Conservation (phyloP, 2,113 vertebrate species). For the Heloderma charlesbogerti region DNA sequence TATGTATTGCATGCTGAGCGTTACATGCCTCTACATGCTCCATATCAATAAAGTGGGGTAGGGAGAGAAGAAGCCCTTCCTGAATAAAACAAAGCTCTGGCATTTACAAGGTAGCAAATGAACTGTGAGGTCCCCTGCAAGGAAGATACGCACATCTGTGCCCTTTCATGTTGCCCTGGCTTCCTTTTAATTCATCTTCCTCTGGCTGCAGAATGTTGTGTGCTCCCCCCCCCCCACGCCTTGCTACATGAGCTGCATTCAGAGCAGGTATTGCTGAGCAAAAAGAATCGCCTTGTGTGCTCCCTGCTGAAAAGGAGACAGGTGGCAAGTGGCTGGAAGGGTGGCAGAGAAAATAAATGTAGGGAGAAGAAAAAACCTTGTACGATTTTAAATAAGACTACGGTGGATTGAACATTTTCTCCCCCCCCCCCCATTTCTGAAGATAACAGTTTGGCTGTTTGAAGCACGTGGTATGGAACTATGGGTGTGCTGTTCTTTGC, state of each 20-base stretch:
- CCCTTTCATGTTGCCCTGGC: constrained; percentile 1
- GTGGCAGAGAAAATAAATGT: fast-evolving
- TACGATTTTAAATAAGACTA: background rate
- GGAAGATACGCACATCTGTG: background rate
- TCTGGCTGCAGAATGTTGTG: background rate
- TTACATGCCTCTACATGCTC: constrained; percentile 50
- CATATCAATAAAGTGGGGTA: constrained; percentile 12
- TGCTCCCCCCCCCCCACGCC: fast-evolving
- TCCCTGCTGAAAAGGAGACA: fast-evolving
- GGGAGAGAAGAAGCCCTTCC: constrained; percentile 10
- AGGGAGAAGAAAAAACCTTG: background rate
- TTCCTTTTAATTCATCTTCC: background rate
- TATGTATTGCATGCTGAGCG: constrained; percentile 44
- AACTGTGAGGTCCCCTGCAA: background rate
- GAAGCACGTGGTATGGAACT: constrained; percentile 13
- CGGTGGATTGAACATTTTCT: constrained; percentile 9
- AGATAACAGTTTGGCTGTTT: constrained; percentile 33
- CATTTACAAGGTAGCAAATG: constrained; percentile 28
- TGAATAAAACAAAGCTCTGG: background rate
- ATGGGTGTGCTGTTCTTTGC: constrained; percentile 58
- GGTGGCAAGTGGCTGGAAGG: background rate
- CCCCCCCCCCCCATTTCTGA: background rate
- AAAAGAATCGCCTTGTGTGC: fast-evolving
- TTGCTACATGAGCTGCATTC: background rate
- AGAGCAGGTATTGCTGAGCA: background rate